These are phyloP conservation scores for Apotomis betuletana DNA, from an alignment of 2,888 invertebrate species.

Conservation along the genomic window DNA sequence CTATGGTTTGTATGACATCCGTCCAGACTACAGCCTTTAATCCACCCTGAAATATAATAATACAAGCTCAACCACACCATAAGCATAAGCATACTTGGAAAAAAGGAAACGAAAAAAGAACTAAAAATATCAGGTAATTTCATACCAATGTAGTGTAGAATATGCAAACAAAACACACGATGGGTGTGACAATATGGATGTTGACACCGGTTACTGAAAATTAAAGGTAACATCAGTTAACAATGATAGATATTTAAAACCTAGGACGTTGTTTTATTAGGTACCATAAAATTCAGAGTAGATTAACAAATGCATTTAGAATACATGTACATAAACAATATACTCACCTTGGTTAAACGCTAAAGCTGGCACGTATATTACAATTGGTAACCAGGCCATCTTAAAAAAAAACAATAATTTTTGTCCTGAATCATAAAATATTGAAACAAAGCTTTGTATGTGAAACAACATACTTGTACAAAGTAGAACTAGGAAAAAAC, in stretches of 20 bases:
- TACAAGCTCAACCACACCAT: no score
- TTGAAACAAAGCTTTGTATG: no score
- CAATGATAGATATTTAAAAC: no score
- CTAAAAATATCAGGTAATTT: no score
- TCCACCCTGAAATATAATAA: constrained; percentile 80
- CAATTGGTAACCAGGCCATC: constrained; percentile 88
- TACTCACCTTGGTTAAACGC: constrained; percentile 87
- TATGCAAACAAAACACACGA: constrained; percentile 90
- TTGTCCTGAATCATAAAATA: neutral
- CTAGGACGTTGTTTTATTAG: no score
- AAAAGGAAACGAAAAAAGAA: no score
- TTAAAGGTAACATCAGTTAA: constrained; percentile 13
- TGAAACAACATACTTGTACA: no score
- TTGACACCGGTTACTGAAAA: constrained; percentile 89
- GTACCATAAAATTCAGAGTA: no score
- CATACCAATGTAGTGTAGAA: constrained; percentile 91
- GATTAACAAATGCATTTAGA: neutral
- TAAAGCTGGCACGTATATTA: constrained; percentile 88
- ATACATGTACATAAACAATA: constrained; percentile 6
- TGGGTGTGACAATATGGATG: constrained; percentile 88
- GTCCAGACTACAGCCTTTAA: constrained; percentile 89
- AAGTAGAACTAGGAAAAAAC: constrained; percentile 48
- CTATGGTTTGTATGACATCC: constrained; percentile 86
- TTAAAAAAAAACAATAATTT: constrained; percentile 54
- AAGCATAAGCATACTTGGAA: no score